Conservation (phyloP, 2,888 invertebrate genomes). For the Volucella inflata region DNA sequence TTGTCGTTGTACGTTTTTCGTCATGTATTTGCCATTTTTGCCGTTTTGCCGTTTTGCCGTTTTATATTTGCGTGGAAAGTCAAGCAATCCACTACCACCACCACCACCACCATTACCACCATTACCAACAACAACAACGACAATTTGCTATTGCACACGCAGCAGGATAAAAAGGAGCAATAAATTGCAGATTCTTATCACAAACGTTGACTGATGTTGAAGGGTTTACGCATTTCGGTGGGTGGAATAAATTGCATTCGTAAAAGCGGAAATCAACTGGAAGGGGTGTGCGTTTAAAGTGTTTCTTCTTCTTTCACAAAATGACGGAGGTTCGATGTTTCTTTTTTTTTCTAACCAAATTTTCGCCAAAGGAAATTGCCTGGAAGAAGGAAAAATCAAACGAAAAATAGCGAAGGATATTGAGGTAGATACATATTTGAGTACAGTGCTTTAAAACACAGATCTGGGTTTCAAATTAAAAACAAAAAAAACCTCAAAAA, state of each 20-base stretch:
- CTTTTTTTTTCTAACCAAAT: no score
- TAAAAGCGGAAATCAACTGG: constrained; percentile 1
- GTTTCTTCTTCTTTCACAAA: no score
- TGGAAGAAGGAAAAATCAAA: no score
- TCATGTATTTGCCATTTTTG: constrained; percentile 6
- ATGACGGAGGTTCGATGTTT: no score
- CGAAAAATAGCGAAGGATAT: no score
- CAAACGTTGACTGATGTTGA: constrained; percentile 72
- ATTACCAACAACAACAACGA: constrained; percentile 37
- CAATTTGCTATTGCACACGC: constrained; percentile 68
- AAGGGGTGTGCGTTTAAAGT: background rate
- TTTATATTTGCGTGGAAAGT: constrained; percentile 41
- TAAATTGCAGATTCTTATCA: constrained; percentile 76
- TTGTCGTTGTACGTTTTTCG: constrained; percentile 4
- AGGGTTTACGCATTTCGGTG: constrained; percentile 58
- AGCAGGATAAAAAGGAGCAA: constrained; percentile 73
- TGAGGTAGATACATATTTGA: no score
- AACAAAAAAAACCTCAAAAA: no score
- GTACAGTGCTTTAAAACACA: no score
- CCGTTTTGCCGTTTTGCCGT: no score
- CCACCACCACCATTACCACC: no score
- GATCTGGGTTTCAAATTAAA: no score
- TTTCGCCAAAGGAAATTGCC: no score
- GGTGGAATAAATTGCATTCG: constrained; percentile 18
- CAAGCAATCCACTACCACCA: constrained; percentile 22